A percentile compares a stretch with the other conserved stretches of the same genome.
phyloP scores from a whole-genome alignment of 2,797 vertebrate genomes.

The Sibirionetta formosa region DNA sequence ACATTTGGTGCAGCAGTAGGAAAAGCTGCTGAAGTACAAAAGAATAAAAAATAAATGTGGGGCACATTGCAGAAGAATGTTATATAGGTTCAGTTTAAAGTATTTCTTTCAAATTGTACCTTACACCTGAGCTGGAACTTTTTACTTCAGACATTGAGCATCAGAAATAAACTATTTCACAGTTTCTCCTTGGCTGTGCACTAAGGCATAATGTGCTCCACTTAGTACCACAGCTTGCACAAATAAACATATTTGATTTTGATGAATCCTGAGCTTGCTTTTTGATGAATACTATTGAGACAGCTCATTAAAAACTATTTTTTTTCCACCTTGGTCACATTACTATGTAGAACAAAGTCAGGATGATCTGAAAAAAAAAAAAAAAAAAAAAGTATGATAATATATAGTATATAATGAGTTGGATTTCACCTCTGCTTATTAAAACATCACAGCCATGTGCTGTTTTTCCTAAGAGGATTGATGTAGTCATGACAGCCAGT shows the following conservation, averaged over 20 bases:
- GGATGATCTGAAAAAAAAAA: background rate
- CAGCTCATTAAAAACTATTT: conserved; percentile 66
- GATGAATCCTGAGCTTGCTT: conserved; percentile 40
- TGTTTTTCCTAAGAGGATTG: background rate
- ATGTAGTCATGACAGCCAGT: background rate
- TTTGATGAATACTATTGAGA: conserved; percentile 69
- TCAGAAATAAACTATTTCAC: background rate
- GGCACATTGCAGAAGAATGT: background rate
- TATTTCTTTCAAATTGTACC: background rate
- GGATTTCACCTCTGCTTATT: conserved; percentile 53
- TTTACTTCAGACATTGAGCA: background rate
- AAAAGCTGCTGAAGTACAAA: conserved; percentile 16
- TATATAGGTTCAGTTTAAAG: background rate
- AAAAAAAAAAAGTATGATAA: background rate
- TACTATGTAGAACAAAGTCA: conserved; percentile 65
- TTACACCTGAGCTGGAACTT: background rate
- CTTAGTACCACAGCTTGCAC: conserved; percentile 41
- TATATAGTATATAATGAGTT: conserved; percentile 37
- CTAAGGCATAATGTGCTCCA: conserved; percentile 44
- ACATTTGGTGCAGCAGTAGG: background rate
- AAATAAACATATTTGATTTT: conserved; percentile 66
- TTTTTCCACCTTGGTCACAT: conserved; percentile 43
- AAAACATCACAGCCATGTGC: conserved; percentile 30
- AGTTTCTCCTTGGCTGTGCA: background rate
- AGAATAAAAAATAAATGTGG: background rate